Conservation (phyloP, 2,113 vertebrate genomes). For the Todiramphus chloris region DNA sequence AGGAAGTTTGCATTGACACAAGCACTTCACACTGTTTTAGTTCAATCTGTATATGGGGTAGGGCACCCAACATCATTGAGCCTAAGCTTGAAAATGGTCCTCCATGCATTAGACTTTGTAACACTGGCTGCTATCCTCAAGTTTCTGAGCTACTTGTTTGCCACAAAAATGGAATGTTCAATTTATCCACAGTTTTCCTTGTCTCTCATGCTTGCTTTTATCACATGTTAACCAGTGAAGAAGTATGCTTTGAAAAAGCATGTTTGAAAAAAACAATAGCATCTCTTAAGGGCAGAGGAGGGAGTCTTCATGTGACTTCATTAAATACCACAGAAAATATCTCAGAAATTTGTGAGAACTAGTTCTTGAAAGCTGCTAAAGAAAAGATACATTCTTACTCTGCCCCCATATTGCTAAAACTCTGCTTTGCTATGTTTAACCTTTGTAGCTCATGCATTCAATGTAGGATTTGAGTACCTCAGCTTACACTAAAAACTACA, state of each 20-base stretch:
- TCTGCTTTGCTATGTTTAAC: background rate
- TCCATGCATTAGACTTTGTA: background rate
- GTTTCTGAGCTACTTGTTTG: background rate
- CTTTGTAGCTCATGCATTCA: background rate
- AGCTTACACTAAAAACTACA: background rate
- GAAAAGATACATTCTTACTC: constrained; percentile 52
- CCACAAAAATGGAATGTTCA: background rate
- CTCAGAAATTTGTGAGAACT: constrained; percentile 40
- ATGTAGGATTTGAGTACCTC: background rate
- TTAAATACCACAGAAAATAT: constrained; percentile 24
- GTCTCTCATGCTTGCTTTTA: background rate
- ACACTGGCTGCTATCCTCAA: background rate
- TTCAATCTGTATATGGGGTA: background rate
- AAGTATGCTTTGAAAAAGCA: background rate
- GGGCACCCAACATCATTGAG: background rate
- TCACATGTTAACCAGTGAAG: background rate
- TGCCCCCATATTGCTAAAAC: background rate
- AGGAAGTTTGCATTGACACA: background rate
- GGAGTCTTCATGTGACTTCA: constrained; percentile 22
- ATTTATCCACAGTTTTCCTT: background rate
- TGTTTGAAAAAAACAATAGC: constrained; percentile 26
- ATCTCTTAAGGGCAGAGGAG: constrained; percentile 2
- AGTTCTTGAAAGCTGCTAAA: constrained; percentile 16
- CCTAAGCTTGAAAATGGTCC: background rate
- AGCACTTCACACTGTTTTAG: background rate